Percentiles rank a stretch among this genome's conserved stretches.
These are phyloP conservation scores for Montipora cactus DNA, from an alignment of 64 coral and sea anemone species.

Conservation along the genomic window DNA sequence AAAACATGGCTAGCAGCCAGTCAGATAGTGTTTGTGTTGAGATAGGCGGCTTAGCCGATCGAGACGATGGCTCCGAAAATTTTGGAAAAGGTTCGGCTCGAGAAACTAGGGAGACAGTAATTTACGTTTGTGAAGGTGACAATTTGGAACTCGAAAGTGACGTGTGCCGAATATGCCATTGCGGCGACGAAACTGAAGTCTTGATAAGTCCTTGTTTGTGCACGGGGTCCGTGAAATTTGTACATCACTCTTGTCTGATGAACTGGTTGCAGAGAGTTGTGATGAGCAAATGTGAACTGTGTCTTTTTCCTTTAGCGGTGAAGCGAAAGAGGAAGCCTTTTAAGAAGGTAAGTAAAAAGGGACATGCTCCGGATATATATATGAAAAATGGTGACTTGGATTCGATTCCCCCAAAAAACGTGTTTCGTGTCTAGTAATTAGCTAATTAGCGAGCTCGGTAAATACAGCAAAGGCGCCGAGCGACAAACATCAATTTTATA, in stretches of 20 bases:
- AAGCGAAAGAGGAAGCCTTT: slow-evolving; percentile 84
- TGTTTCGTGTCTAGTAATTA: too few relatives aligned
- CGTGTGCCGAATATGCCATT: slow-evolving; percentile 92
- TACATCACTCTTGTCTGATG: slow-evolving; percentile 93
- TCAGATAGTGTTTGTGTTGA: slow-evolving; percentile 4
- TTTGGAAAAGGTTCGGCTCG: background rate
- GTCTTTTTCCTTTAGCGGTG: slow-evolving; percentile 80
- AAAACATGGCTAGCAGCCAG: background rate
- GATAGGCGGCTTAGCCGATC: background rate
- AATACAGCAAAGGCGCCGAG: too few relatives aligned
- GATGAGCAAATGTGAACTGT: slow-evolving; percentile 92
- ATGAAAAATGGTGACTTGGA: too few relatives aligned
- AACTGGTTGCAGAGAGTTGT: slow-evolving; percentile 89
- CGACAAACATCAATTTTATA: too few relatives aligned
- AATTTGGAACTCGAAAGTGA: slow-evolving; percentile 55
- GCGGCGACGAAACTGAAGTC: slow-evolving; percentile 63
- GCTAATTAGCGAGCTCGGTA: too few relatives aligned
- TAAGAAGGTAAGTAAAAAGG: slow-evolving; percentile 73
- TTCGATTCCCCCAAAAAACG: too few relatives aligned
- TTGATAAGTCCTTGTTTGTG: slow-evolving; percentile 96
- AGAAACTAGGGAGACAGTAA: background rate
- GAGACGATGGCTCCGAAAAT: background rate
- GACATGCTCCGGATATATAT: too few relatives aligned
- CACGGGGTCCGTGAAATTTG: slow-evolving; percentile 86
- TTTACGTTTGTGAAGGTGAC: slow-evolving; percentile 30